A percentile compares a stretch with the other conserved stretches of the same genome.
These are phyloP conservation scores for Cylas formicarius DNA, from an alignment of 1,140 invertebrate genomes.

Conservation along the genomic window DNA sequence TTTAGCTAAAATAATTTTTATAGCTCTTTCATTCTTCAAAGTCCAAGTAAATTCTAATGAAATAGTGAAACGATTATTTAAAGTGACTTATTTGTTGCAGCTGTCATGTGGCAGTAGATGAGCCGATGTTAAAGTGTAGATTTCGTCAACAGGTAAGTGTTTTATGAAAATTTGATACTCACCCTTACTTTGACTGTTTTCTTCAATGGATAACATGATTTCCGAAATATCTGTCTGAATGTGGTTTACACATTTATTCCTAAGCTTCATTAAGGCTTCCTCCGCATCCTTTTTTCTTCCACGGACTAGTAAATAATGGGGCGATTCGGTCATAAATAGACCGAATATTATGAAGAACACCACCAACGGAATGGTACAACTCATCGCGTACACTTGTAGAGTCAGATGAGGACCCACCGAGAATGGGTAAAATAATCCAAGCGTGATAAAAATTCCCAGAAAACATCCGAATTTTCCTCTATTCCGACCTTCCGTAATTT, in stretches of 20 bases:
- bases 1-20: too few relatives aligned
- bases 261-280: slow-evolving; percentile 53
- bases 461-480: slow-evolving; percentile 27
- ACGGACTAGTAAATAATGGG: slow-evolving; percentile 58
- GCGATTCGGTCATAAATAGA: slow-evolving; percentile 60
- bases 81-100: too few relatives aligned
- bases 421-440: slow-evolving; percentile 42
- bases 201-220: slow-evolving; percentile 10
- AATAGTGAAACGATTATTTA: too few relatives aligned
- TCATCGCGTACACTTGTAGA: slow-evolving; percentile 48
- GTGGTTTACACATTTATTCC: slow-evolving; percentile 47
- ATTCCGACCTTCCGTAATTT: slow-evolving; percentile 41
- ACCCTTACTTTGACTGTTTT: slow-evolving; percentile 35
- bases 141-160: too few relatives aligned
- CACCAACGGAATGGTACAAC: slow-evolving; percentile 43
- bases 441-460: slow-evolving; percentile 28
- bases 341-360: slow-evolving; percentile 49
- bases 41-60: too few relatives aligned
- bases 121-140: too few relatives aligned
- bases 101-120: too few relatives aligned
- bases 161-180: too few relatives aligned
- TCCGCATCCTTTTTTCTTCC: slow-evolving; percentile 54
- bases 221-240: slow-evolving; percentile 21
- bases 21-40: too few relatives aligned
- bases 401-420: slow-evolving; percentile 50